phyloP scores from a whole-genome alignment of 2,797 vertebrate genomes.

The Cyclopterus lumpus region DNA sequence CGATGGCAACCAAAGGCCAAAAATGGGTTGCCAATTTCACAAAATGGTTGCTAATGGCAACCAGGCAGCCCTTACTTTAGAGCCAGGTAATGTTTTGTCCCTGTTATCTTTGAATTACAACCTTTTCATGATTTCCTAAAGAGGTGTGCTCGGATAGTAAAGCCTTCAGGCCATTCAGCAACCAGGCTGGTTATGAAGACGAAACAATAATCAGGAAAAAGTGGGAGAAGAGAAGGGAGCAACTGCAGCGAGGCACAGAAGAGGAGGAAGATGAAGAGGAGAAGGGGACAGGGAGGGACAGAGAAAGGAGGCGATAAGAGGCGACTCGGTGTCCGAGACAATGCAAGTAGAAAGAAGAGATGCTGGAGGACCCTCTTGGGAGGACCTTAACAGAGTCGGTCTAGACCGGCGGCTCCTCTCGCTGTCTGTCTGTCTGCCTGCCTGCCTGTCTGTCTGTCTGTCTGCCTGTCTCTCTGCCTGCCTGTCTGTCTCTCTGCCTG shows the following conservation, averaged over 20 bases:
- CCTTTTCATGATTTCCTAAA: constrained; percentile 1
- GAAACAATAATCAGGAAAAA: neutral
- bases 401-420: constrained; percentile 71
- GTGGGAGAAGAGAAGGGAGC: neutral
- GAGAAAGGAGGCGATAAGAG: constrained; percentile 61
- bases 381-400: constrained; percentile 77
- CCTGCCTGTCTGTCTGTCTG: too few relatives aligned
- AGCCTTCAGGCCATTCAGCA: neutral
- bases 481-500: too few relatives aligned
- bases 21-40: too few relatives aligned
- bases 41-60: too few relatives aligned
- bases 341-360: constrained; percentile 78
- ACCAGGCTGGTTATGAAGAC: neutral
- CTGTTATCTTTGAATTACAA: neutral
- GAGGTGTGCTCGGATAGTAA: neutral
- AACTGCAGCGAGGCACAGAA: neutral
- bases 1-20: too few relatives aligned
- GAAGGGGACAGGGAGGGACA: constrained; percentile 5
- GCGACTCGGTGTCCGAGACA: constrained; percentile 66
- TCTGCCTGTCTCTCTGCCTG: too few relatives aligned
- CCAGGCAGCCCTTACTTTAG: neutral
- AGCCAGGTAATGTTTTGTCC: neutral
- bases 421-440: too few relatives aligned
- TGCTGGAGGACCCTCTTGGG: constrained; percentile 73
- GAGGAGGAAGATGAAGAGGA: constrained; percentile 6